Evolutionary conservation across 2,113 vertebrate genomes (phyloP), one percentile per base, ranked within the genome.

Genomic region (Phaethon lepturus): DNA sequence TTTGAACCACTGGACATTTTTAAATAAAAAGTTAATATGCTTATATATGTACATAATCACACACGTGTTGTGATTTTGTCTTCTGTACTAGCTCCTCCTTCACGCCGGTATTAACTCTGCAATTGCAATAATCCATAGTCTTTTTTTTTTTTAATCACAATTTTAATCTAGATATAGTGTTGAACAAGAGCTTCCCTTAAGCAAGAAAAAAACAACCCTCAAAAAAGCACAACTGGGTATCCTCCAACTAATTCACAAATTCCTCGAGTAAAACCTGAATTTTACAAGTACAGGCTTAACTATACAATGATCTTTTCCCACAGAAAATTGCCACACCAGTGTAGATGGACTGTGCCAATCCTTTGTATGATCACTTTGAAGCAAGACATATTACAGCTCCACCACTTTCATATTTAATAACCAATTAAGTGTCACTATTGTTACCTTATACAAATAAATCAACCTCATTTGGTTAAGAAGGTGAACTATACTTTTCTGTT

Each of bases 371-470:
- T 29, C 16, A 9, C 60, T 52, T 17, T 68, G 26, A 84, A 81
- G 47, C 31, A 81, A 20, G 16, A 58, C 3, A 28, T 19, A 28
- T 11, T 50, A 62, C 4, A 79, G 2, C 18, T 79, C 24, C 10
- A 40, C 14, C 47, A 24, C 15, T 29, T 72, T 28, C 18, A 50
- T 25, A 42, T 15, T 68, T 52, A 59, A 35, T 42, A 42, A 55
- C 1, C 0, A 0, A 50, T 42, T 67, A 55, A 58, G 4, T 26
- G 40, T 24, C 10, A 25, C 19, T 3, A 35, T 2, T 31, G 1
- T 13, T 15, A 35, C 6, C 5, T 58, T 77, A 40, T 5, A 67
- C 5, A 72, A 85, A 63, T 40, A 62, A 49, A 33, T 4, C 4
- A 29, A 40, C 5, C 29, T 79, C 1, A 60, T 52, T 25, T 63